phyloP scores from a whole-genome alignment of 1,140 invertebrate species.

The Zaprionus kolodkinae region DNA sequence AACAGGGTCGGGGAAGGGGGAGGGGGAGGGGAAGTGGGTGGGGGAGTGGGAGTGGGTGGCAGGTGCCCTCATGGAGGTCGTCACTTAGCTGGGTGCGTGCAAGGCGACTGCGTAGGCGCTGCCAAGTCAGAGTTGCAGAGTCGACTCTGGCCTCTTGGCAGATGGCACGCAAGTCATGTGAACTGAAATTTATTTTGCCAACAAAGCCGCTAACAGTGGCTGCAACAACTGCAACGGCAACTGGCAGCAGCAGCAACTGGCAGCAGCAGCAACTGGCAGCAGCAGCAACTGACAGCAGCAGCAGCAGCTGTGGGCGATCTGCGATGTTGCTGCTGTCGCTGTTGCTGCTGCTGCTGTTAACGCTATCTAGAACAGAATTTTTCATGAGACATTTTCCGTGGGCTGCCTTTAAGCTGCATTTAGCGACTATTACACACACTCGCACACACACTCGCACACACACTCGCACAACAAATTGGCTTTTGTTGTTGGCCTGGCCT shows the following conservation, averaged over 20 bases:
- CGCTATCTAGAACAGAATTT: conserved; percentile 79
- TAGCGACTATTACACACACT: conserved; percentile 57
- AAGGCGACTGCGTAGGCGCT: conserved; percentile 55
- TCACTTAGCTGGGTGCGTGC: conserved; percentile 57
- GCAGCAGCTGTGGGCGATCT: conserved; percentile 26
- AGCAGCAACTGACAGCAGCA: no score
- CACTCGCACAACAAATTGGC: conserved; percentile 64
- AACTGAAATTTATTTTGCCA: conserved; percentile 50
- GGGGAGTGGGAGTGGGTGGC: conserved; percentile 15
- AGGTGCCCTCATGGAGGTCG: conserved; percentile 65
- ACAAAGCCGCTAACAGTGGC: conserved; percentile 20
- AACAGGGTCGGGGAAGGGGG: not conserved
- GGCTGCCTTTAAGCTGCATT: conserved; percentile 65
- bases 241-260: conserved; percentile 12
- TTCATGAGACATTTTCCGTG: conserved; percentile 78
- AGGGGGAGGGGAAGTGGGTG: not conserved
- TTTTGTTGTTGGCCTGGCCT: conserved; percentile 51
- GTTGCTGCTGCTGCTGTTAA: conserved; percentile 24
- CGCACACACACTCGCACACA: conserved; percentile 2
- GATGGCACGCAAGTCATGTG: conserved; percentile 67
- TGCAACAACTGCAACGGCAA: conserved; percentile 24
- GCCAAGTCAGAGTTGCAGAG: not conserved
- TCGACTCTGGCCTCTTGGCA: conserved; percentile 41
- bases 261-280: no score
- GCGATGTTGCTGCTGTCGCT: not conserved